These are phyloP conservation scores for Athalia cordata DNA, from an alignment of 2,888 invertebrate genomes.

Conservation along the genomic window DNA sequence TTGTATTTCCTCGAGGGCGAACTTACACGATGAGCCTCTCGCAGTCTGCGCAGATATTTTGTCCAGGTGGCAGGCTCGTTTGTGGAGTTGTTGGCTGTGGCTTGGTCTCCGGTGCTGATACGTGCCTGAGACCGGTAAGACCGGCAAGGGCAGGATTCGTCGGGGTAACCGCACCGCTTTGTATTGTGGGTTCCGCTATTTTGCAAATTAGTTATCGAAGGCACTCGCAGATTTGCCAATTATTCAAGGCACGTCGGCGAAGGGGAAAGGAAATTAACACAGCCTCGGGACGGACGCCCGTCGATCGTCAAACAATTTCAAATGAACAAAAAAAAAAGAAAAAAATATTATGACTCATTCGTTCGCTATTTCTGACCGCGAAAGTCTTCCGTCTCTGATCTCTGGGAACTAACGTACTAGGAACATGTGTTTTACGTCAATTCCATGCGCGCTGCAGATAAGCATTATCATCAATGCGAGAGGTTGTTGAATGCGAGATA, in stretches of 20 bases:
- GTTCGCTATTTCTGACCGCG: neutral
- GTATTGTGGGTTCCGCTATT: conserved; percentile 70
- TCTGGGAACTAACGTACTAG: too few relatives aligned
- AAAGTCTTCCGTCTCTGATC: too few relatives aligned
- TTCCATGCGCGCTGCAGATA: neutral
- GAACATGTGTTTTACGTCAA: too few relatives aligned
- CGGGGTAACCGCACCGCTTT: conserved; percentile 74
- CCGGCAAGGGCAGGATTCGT: conserved; percentile 74
- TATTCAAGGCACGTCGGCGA: neutral
- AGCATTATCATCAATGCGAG: neutral
- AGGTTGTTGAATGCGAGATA: too few relatives aligned
- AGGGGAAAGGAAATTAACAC: conserved; percentile 18
- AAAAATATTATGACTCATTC: neutral
- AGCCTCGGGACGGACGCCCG: conserved; percentile 2
- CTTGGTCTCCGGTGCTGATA: conserved; percentile 82
- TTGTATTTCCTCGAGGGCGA: conserved; percentile 33
- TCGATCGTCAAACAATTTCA: neutral
- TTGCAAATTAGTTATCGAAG: conserved; percentile 60
- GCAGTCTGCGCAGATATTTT: conserved; percentile 97
- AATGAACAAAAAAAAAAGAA: neutral
- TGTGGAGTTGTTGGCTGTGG: conserved; percentile 76
- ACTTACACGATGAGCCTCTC: conserved; percentile 98
- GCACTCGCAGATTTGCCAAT: conserved; percentile 1
- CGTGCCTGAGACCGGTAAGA: conserved; percentile 81
- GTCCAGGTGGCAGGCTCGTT: conserved; percentile 85